A percentile compares a stretch with the other conserved stretches of the same genome.
These are phyloP conservation scores for Branchinecta lindahli DNA, from an alignment of 1,140 invertebrate species.

Conservation along the genomic window DNA sequence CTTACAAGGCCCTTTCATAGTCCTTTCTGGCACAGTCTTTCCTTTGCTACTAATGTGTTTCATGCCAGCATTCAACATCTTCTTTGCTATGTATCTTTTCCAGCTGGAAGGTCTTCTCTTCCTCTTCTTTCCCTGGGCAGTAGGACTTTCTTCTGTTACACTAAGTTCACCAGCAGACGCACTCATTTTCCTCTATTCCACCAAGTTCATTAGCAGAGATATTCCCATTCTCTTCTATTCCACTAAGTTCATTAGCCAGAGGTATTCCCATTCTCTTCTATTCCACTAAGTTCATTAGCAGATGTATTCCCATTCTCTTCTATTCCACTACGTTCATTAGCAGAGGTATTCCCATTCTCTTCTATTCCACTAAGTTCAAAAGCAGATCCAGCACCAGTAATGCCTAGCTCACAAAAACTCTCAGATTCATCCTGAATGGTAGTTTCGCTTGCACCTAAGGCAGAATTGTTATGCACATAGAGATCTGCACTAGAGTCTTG, in stretches of 20 bases:
- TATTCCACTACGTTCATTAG: conserved; percentile 5
- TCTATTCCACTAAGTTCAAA: conserved; percentile 9
- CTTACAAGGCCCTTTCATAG: conserved; percentile 8
- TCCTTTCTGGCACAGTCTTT: conserved; percentile 8
- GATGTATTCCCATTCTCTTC: conserved; percentile 5
- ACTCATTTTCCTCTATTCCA: conserved; percentile 4
- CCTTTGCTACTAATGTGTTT: conserved; percentile 8
- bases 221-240: conserved; percentile 5
- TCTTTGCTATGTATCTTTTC: conserved; percentile 8
- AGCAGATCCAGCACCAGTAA: conserved; percentile 5
- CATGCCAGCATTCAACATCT: conserved; percentile 8
- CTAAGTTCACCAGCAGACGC: background rate
- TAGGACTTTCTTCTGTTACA: background rate
- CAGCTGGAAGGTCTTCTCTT: too few relatives aligned
- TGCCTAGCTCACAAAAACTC: conserved; percentile 8
- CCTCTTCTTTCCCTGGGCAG: too few relatives aligned
- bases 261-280: conserved; percentile 1
- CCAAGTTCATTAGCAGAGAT: conserved; percentile 7
- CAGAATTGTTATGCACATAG: background rate
- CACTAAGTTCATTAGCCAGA: conserved; percentile 8
- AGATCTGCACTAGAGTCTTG: conserved; percentile 1
- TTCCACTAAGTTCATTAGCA: conserved; percentile 2
- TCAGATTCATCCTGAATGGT: conserved; percentile 8
- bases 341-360: conserved; percentile 4
- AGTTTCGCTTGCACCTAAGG: conserved; percentile 7